phyloP scores from a whole-genome alignment of 2,113 vertebrate species.

The Scatophagus argus region DNA sequence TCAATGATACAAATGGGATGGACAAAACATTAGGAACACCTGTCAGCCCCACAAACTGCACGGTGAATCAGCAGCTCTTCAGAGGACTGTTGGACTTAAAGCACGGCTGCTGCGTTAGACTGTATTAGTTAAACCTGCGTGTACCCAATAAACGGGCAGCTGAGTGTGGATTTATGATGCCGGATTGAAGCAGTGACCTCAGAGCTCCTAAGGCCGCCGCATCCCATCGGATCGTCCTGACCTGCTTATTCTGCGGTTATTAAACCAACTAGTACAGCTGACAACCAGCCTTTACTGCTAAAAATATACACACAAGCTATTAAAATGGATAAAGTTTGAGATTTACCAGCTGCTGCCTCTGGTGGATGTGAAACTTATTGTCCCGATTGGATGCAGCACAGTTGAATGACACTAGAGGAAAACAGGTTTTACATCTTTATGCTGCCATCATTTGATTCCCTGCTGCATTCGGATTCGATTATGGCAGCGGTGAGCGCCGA shows the following conservation, averaged over 20 bases:
- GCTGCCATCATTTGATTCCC: slow-evolving; percentile 42
- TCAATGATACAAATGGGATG: not conserved
- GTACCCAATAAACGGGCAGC: not conserved
- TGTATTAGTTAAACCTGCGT: not conserved
- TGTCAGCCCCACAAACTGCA: not conserved
- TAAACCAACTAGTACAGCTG: not conserved
- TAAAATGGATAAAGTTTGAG: slow-evolving; percentile 3
- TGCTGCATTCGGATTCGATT: slow-evolving; percentile 47
- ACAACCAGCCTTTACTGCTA: not conserved
- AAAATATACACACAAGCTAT: not conserved
- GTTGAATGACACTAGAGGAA: slow-evolving; percentile 37
- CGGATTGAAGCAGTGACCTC: slow-evolving; percentile 9
- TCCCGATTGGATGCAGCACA: not conserved
- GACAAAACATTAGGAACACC: not conserved
- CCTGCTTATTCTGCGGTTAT: slow-evolving; percentile 12
- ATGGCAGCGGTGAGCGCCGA: slow-evolving; percentile 5
- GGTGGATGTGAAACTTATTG: not conserved
- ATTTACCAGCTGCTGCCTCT: slow-evolving; percentile 15
- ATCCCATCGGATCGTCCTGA: slow-evolving; percentile 10
- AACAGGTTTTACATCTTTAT: slow-evolving; percentile 43
- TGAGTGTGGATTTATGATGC: not conserved
- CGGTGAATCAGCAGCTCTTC: not conserved
- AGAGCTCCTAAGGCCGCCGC: not conserved
- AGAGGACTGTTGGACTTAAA: not conserved
- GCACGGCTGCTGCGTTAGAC: not conserved